These are phyloP conservation scores for Platerodrilus igneus DNA, from an alignment of 2,888 invertebrate species.

Conservation along the genomic window DNA sequence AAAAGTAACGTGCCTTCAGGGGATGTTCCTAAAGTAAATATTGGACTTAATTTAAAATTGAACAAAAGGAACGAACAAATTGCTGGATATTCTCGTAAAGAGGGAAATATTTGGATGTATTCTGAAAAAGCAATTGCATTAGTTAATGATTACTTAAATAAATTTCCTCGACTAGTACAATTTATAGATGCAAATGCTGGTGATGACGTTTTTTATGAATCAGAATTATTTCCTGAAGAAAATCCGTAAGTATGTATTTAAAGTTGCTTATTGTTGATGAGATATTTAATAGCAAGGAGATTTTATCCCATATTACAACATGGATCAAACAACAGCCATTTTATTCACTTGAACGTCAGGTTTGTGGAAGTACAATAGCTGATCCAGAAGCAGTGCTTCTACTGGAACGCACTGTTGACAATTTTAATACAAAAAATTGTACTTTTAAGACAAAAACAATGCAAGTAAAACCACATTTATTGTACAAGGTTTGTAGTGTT, in stretches of 20 bases:
- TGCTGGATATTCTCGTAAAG: constrained; percentile 76
- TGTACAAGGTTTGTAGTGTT: constrained; percentile 77
- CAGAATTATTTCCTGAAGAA: constrained; percentile 57
- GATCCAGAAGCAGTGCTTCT: constrained; percentile 61
- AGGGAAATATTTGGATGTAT: constrained; percentile 73
- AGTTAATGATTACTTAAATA: constrained; percentile 63
- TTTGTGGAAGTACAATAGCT: constrained; percentile 66
- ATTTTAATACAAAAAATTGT: constrained; percentile 19
- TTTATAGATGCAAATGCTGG: constrained; percentile 48
- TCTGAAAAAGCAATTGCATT: constrained; percentile 68
- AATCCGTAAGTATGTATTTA: constrained; percentile 25
- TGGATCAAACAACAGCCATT: constrained; percentile 75
- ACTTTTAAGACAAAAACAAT: constrained; percentile 50
- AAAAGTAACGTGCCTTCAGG: constrained; percentile 46
- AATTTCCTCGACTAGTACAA: constrained; percentile 72
- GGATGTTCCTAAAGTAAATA: constrained; percentile 60
- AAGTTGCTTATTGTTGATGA: constrained; percentile 1
- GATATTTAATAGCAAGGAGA: constrained; percentile 48
- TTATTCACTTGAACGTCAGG: constrained; percentile 55
- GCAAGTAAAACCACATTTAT: constrained; percentile 74
- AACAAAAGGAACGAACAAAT: constrained; percentile 72
- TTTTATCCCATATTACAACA: constrained; percentile 49
- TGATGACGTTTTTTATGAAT: constrained; percentile 61
- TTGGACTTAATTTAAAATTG: constrained; percentile 89
- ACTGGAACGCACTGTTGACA: constrained; percentile 52